Evolutionary conservation across 2,888 invertebrate species (phyloP), one percentile per base, ranked within the genome.

Genomic region (Heterodera filipjevi): DNA sequence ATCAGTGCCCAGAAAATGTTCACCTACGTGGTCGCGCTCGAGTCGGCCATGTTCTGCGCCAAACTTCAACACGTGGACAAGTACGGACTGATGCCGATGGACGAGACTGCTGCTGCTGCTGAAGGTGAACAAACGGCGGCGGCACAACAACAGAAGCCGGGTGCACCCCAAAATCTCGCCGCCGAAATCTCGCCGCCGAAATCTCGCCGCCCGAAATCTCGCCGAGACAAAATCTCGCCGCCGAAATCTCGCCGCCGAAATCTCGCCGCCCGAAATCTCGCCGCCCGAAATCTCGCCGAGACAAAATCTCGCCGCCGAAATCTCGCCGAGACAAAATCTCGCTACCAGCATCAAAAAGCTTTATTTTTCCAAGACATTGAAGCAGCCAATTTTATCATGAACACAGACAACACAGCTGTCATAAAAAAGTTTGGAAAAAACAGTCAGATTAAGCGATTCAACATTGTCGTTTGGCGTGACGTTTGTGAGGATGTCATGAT

Each of bases 21-120:
- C 75, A 75, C 95, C 90, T 98, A 98, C 89, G 93, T 95, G 77
- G 91, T 99, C 76, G 95, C 94, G 76, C 95, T 98, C 0, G 96
- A 97, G 89, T 95, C 96, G 10, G 44, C 73, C 1, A 44, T 77
- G 6, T 76, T 85, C 72, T 85, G 85, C 30, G 78, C 79, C 49
- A 59, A 77, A 6, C 71, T 85, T 14, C 84, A 85, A 66, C 53
- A 75, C 27, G 81, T 80, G 16, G 85, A 85, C 70, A 32, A 81
- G 39, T 71, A 75, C 49, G 84, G 84, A 2, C 19, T 81, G 30
- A 30, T 79, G 49, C 22, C 32, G 30, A 33, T 22, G 1, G 3
- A 14, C 46, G 59, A 39, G 12, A n/a, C n/a, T n/a, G n/a, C n/a
- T n/a, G n/a, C 30, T 32, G 73, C 73, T 35, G 27, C 44, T 5